A percentile compares a stretch with the other conserved stretches of the same genome.
These are phyloP conservation scores for Spisula subtruncata DNA, from an alignment of 2,888 invertebrate genomes.

Conservation along the genomic window DNA sequence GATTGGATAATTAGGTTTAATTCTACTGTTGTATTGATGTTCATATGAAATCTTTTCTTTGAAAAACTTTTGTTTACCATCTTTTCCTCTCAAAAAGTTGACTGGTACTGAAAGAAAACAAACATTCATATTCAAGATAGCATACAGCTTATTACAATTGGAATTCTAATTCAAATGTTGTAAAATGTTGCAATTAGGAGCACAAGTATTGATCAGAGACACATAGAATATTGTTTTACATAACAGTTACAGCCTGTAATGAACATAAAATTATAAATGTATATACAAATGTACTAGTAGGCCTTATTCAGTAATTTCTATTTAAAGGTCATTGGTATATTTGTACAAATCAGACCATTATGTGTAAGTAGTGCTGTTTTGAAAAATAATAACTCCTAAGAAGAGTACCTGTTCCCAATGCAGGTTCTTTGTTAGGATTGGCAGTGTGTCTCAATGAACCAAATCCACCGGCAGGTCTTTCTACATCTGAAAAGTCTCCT, in stretches of 20 bases:
- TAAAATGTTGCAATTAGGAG: too few species aligned
- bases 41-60: slow-evolving; percentile 86
- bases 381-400: background rate
- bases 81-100: slow-evolving; percentile 79
- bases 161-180: too few species aligned
- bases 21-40: slow-evolving; percentile 85
- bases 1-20: slow-evolving; percentile 84
- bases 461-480: slow-evolving; percentile 60
- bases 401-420: slow-evolving; percentile 81
- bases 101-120: slow-evolving; percentile 83
- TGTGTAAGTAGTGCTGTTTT: too few species aligned
- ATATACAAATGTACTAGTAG: too few species aligned
- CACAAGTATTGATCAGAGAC: too few species aligned
- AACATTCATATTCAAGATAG: background rate
- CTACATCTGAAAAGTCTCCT: slow-evolving; percentile 77
- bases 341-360: too few species aligned
- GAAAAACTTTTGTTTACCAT: slow-evolving; percentile 80
- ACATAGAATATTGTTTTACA: too few species aligned
- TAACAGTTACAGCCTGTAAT: too few species aligned
- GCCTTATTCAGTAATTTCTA: too few species aligned
- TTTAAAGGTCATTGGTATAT: too few species aligned
- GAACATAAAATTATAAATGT: too few species aligned
- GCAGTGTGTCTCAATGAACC: slow-evolving; percentile 79
- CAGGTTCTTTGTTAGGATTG: slow-evolving; percentile 81
- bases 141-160: too few species aligned